Base-by-base conservation (phyloP, 2,888 invertebrate species). In the Orthosia cruda region DNA sequence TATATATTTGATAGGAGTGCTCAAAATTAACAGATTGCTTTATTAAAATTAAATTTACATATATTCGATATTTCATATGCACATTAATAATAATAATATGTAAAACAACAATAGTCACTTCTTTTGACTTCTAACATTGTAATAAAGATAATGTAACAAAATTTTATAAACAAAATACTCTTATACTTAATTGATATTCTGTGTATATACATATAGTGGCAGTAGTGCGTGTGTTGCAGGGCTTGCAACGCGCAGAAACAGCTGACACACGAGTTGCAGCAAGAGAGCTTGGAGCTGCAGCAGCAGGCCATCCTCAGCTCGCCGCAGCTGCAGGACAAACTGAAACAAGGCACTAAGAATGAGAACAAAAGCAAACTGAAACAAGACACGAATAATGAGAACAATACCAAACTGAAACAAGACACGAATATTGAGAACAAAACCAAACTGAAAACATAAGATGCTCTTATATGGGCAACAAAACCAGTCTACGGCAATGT, bases 211-310 rank as follows among this genome's bases (percentile, higher is more conserved):
- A 88, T 86, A 86, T 81, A 84, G 78, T 84, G 86, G 86, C 83
- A 81, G 88, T 84, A 84, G 32, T 75, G 74, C 73, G 52, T 75
- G 70, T 75, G 50, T 85, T 86, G 77, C 92, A 95, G 97, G 90
- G 91, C 94, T 65, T 96, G 96, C 85, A 95, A 95, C 79, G 86
- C 89, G 64, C 96, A 97, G 90, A 94, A 95, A 88, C 94, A 95
- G 85, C 83, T 94, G 88, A 96, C 93, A 12, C 94, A 96, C 71
- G 91, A 93, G 47, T 92, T 97, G 82, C 96, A 96, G 84, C 93
- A 94, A 86, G 96, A 97, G 91, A 96, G 96, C 84, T 91, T 97
- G 89, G 94, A 95, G 86, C 85, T 96, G 83, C 97, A 97, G 87
- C 94, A 96, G 87, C 92, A 92, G 86, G 97, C 96, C 77, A 97